Base-by-base conservation (phyloP, 2,888 invertebrate genomes). In the Torymus texanus region DNA sequence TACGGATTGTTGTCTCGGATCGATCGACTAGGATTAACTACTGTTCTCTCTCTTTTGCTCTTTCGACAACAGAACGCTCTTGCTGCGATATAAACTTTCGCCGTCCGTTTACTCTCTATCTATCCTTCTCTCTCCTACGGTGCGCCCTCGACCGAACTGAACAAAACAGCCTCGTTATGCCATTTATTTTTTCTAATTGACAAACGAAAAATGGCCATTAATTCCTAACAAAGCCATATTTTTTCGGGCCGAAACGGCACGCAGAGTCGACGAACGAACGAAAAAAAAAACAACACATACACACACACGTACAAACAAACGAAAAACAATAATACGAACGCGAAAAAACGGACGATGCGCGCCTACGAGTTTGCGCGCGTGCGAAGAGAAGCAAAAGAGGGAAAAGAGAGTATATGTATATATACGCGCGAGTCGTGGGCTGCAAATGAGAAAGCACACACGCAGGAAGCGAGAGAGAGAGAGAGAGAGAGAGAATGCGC, bases 361-460 rank as follows among this genome's bases (percentile, higher is more conserved):
- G 29, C 29, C 29, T 29, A 29, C 29, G 4, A 29, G 29, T 1
- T 21, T 21, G 21, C 29, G n/a, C 11, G 53, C 29, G 18, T 16
- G 56, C 12, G 56, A 21, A 55, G 13, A 53, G 24, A 18, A 29
- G 65, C 41, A 8, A 21, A 21, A 16, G 61, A 55, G 21, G 21
- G 18, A 63, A 63, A 41, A 70, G 18, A 66, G 61, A 16, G 68
- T 12, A 29, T 56, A 21, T 21, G 21, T 21, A 21, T 21, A 21
- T 21, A 76, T 50, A 74, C 51, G 75, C 71, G 74, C 67, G 70
- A 74, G 24, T 5, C 59, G 63, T 51, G 65, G 59, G 53, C 59
- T 70, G 65, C 66, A 75, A 80, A 80, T 80, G 79, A 82, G 80
- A 73, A 80, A 71, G 53, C 72, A 41, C 58, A 18, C 50, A 56